Conservation (phyloP, 2,888 invertebrate species). For the Pelosia muscerda region DNA sequence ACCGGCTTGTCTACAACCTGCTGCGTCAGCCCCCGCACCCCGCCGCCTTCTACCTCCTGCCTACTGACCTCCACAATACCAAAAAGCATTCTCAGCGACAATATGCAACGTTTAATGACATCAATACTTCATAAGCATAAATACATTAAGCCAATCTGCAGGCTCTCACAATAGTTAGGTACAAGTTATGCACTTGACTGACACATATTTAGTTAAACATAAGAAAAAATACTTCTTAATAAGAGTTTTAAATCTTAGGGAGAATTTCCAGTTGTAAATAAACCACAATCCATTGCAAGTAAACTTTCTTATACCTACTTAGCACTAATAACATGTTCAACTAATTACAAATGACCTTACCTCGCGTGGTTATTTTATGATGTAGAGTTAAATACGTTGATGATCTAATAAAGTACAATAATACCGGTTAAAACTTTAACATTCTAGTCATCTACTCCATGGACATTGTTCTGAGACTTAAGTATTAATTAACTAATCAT, state of each 20-base stretch:
- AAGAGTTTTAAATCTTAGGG: neutral
- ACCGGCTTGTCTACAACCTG: slow-evolving; percentile 47
- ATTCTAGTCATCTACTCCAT: neutral
- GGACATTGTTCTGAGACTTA: neutral
- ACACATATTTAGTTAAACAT: slow-evolving; percentile 11
- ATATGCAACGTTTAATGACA: slow-evolving; percentile 65
- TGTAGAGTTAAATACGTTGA: slow-evolving; percentile 8
- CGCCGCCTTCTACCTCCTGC: slow-evolving; percentile 40
- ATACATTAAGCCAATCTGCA: slow-evolving; percentile 43
- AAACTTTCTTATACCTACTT: neutral
- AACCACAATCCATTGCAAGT: neutral
- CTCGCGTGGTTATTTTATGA: neutral
- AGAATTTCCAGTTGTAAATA: slow-evolving; percentile 1
- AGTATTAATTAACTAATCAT: neutral
- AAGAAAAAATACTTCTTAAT: neutral
- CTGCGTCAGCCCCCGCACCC: slow-evolving; percentile 48
- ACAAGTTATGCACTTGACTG: slow-evolving; percentile 30
- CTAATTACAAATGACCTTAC: slow-evolving; percentile 14
- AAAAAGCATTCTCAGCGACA: slow-evolving; percentile 68
- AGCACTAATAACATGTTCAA: slow-evolving; percentile 5
- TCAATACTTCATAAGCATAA: slow-evolving; percentile 61
- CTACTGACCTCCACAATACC: slow-evolving; percentile 65
- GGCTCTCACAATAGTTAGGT: slow-evolving; percentile 35
- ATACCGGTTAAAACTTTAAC: slow-evolving; percentile 7
- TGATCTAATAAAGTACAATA: slow-evolving; percentile 10